Evolutionary conservation across 2,797 vertebrate species (phyloP).

Genomic region (Numenius phaeopus): DNA sequence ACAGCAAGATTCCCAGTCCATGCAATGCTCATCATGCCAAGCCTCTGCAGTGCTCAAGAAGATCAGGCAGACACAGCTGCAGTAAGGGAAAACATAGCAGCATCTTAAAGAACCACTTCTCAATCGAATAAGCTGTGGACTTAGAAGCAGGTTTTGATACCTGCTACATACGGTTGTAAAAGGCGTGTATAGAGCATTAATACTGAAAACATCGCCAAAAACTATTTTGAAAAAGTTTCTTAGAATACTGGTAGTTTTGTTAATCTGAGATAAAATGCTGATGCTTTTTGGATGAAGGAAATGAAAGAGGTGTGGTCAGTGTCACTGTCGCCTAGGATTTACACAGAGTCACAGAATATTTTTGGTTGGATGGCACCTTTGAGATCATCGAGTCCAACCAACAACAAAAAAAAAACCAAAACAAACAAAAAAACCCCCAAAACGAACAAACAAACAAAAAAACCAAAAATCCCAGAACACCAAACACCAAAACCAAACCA

Average conservation of each 20-base stretch:
- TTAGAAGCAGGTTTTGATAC: background rate
- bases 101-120: background rate
- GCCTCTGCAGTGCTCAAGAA: background rate
- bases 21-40: background rate
- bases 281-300: background rate
- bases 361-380: no score
- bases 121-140: background rate
- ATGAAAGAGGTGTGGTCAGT: background rate
- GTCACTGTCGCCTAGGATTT: background rate
- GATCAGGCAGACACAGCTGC: background rate
- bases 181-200: fast-evolving
- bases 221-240: background rate
- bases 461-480: no score
- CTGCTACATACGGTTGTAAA: background rate
- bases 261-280: background rate
- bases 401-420: no score
- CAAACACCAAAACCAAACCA: no score
- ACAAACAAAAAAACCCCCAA: no score
- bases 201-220: background rate
- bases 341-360: background rate
- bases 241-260: background rate
- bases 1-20: slow-evolving; percentile 34
- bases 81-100: background rate
- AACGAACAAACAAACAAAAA: no score
- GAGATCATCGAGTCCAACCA: no score